Percentiles rank a stretch among this genome's conserved stretches.
Conservation (phyloP, 2,888 invertebrate species). For the Eurois occulta region DNA sequence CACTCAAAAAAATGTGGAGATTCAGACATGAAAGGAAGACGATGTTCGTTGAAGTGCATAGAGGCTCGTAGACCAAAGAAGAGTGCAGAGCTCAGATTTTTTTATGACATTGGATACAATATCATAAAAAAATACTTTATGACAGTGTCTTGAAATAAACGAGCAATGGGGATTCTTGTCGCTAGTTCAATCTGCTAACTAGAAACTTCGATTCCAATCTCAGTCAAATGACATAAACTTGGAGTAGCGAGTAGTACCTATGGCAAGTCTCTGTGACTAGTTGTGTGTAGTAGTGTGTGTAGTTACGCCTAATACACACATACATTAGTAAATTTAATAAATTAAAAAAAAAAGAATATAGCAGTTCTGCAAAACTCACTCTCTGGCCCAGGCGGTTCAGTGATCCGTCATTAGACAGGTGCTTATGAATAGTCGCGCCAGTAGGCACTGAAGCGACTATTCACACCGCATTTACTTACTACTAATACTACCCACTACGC, state of each 20-base stretch:
- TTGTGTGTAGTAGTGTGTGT: no score
- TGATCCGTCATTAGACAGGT: not conserved
- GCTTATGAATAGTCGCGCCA: constrained; percentile 20
- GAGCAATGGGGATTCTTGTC: not conserved
- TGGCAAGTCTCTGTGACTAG: not conserved
- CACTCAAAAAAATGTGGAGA: not conserved
- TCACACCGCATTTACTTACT: constrained; percentile 19
- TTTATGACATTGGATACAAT: not conserved
- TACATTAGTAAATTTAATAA: not conserved
- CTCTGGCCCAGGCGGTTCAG: not conserved
- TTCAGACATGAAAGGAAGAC: constrained; percentile 15
- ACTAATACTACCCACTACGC: not conserved
- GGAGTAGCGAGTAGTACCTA: not conserved
- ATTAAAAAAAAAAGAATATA: no score
- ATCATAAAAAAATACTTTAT: not conserved
- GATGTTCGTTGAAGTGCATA: not conserved
- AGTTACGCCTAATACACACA: not conserved
- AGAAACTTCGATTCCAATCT: not conserved
- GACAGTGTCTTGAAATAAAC: not conserved
- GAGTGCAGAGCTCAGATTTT: no score
- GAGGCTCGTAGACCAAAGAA: not conserved
- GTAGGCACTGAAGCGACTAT: constrained; percentile 13
- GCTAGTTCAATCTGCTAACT: not conserved
- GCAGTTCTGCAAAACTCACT: constrained; percentile 7
- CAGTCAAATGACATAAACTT: not conserved